Evolutionary conservation across 2,888 invertebrate species (phyloP).

Genomic region (Phrixothrix hirtus): DNA sequence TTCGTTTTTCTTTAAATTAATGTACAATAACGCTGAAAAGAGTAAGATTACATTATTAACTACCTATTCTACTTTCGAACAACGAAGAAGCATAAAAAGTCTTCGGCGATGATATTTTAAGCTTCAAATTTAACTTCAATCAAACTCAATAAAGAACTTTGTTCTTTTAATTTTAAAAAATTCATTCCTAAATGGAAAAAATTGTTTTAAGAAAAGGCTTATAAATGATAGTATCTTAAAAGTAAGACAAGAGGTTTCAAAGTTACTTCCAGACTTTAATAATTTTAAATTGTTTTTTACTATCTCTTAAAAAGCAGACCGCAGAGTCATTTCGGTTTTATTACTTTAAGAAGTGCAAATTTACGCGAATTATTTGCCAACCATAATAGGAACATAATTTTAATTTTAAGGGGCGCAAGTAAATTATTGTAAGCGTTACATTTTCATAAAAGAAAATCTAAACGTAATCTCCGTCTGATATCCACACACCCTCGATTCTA

Average conservation of each 20-base stretch:
- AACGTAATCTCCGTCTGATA: not conserved
- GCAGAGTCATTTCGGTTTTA: no score
- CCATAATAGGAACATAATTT: no score
- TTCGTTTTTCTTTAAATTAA: constrained; percentile 3
- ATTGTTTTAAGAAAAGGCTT: constrained; percentile 12
- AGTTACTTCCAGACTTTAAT: constrained; percentile 13
- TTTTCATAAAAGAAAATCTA: not conserved
- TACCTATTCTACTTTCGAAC: constrained; percentile 10
- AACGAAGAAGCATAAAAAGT: constrained; percentile 14
- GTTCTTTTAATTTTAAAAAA: constrained; percentile 27
- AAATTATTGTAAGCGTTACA: not conserved
- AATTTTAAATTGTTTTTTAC: constrained; percentile 17
- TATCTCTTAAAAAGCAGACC: constrained; percentile 1
- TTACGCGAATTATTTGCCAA: no score
- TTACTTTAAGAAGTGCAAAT: no score
- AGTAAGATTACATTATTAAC: not conserved
- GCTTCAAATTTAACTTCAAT: constrained; percentile 33
- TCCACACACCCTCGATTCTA: not conserved
- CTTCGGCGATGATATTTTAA: constrained; percentile 25
- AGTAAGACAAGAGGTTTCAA: constrained; percentile 9
- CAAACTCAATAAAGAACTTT: constrained; percentile 33
- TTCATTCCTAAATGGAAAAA: constrained; percentile 14
- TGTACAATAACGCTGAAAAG: constrained; percentile 9
- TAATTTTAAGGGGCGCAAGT: not conserved
- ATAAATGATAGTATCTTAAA: constrained; percentile 6